phyloP scores from a whole-genome alignment of 1,140 invertebrate species.

The Sarcophaga peregrina region DNA sequence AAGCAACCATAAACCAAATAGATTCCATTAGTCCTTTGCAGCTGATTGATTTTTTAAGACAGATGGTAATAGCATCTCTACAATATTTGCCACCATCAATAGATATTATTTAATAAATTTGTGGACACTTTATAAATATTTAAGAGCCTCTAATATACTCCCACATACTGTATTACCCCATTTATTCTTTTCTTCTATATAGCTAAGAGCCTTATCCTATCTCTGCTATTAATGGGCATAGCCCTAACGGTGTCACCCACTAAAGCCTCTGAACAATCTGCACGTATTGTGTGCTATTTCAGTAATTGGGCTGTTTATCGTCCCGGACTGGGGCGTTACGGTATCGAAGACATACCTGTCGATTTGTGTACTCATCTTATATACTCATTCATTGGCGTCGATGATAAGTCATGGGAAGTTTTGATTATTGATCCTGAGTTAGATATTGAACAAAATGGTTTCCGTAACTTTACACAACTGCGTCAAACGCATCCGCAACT shows the following conservation, averaged over 20 bases:
- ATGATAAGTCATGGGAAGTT: slow-evolving; percentile 80
- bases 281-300: slow-evolving; percentile 87
- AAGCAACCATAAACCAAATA: too few species aligned
- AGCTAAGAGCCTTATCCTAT: slow-evolving; percentile 38
- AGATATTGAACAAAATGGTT: slow-evolving; percentile 81
- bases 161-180: not conserved
- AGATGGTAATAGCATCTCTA: too few species aligned
- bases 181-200: not conserved
- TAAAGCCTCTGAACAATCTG: slow-evolving; percentile 53
- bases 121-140: too few species aligned
- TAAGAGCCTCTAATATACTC: too few species aligned
- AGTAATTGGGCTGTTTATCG: slow-evolving; percentile 93
- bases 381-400: slow-evolving; percentile 91
- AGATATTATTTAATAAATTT: too few species aligned
- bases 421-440: slow-evolving; percentile 85
- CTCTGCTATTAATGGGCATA: slow-evolving; percentile 50
- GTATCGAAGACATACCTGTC: slow-evolving; percentile 83
- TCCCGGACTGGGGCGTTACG: slow-evolving; percentile 82
- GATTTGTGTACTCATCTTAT: slow-evolving; percentile 88
- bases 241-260: slow-evolving; percentile 35
- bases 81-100: too few species aligned
- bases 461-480: slow-evolving; percentile 83
- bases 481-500: slow-evolving; percentile 78
- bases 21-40: too few species aligned
- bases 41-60: too few species aligned